Evolutionary conservation across 2,797 vertebrate species (phyloP).

Genomic region (Erethizon dorsatum): DNA sequence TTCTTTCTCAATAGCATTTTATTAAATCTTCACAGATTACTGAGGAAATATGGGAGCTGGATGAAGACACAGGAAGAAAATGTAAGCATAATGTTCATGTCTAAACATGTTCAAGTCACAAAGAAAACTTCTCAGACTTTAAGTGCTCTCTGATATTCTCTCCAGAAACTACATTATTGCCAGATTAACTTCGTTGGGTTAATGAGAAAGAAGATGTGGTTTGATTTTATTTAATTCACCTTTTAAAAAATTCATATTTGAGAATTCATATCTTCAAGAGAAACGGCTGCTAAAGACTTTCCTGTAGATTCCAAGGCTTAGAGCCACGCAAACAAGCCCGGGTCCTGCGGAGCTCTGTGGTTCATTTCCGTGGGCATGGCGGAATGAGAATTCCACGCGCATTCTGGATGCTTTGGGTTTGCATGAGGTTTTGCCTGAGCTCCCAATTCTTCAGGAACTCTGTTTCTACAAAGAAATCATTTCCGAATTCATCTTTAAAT

Average conservation of each 20-base stretch:
- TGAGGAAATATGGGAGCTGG: neutral
- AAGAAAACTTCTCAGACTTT: neutral
- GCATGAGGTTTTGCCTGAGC: neutral
- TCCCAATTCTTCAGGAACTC: neutral
- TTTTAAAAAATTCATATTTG: neutral
- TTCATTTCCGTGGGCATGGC: neutral
- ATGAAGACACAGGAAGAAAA: slow-evolving; percentile 49
- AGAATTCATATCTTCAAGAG: neutral
- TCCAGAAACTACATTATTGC: neutral
- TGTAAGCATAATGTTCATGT: neutral
- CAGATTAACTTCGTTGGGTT: neutral
- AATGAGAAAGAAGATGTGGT: slow-evolving; percentile 35
- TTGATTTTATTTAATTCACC: slow-evolving; percentile 12
- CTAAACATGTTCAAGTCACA: neutral
- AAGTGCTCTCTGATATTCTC: neutral
- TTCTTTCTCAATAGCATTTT: neutral
- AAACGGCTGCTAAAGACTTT: slow-evolving; percentile 27
- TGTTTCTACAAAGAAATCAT: neutral
- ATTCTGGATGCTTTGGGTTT: neutral
- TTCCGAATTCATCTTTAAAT: slow-evolving; percentile 58
- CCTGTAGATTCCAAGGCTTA: neutral
- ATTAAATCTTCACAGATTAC: neutral
- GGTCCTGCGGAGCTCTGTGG: neutral
- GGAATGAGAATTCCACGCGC: neutral
- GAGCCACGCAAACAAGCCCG: neutral